These are phyloP conservation scores for Fulica atra DNA, from an alignment of 2,113 vertebrate genomes.

Conservation along the genomic window DNA sequence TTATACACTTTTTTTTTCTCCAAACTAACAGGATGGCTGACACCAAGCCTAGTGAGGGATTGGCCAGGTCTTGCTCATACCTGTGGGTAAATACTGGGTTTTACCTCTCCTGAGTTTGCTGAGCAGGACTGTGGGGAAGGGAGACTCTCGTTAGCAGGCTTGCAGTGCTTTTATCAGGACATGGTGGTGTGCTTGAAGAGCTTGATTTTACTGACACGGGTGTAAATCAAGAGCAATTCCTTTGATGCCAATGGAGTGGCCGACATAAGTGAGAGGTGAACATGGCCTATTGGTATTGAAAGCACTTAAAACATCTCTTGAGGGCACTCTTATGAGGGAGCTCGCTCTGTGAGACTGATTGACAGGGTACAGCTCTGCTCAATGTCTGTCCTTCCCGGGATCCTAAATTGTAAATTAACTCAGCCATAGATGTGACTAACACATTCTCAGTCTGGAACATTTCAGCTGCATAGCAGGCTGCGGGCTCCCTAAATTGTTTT, in stretches of 20 bases:
- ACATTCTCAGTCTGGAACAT: not conserved
- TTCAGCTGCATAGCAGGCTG: not conserved
- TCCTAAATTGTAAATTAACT: conserved; percentile 19
- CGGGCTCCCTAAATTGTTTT: not conserved
- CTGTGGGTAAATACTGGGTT: not conserved
- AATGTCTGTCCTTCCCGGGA: not conserved
- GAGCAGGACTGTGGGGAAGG: not conserved
- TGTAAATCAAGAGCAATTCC: conserved; percentile 29
- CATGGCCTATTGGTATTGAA: not conserved
- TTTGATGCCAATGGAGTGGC: not conserved
- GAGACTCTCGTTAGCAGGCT: not conserved
- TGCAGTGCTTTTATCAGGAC: not conserved
- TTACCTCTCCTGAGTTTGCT: not conserved
- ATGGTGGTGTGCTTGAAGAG: not conserved
- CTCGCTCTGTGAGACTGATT: conserved; percentile 6
- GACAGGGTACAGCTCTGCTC: conserved; percentile 3
- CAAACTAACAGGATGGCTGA: no score
- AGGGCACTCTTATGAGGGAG: not conserved
- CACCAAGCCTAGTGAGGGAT: not conserved
- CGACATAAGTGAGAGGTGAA: not conserved
- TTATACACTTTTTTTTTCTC: not conserved
- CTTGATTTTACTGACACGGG: not conserved
- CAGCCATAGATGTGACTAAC: conserved; percentile 16
- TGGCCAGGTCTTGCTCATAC: not conserved
- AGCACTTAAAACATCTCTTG: conserved; percentile 28